phyloP scores from a whole-genome alignment of 2,888 invertebrate genomes.

The Epistrophella euchroma region DNA sequence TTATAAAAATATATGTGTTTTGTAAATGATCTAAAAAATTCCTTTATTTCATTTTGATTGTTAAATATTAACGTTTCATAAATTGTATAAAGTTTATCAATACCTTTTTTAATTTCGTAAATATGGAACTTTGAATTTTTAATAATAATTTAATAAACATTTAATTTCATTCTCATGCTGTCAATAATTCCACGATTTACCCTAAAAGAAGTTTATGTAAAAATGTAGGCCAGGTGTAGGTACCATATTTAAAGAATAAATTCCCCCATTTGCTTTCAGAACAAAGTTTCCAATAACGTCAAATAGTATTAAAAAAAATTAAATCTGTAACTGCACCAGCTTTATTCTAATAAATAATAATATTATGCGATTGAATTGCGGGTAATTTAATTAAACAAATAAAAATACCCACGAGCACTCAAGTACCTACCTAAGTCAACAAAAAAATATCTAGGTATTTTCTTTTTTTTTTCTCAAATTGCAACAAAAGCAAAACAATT shows the following conservation, averaged over 20 bases:
- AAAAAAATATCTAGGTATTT: conserved; percentile 2
- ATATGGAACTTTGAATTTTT: no score
- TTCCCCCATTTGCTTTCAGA: neutral
- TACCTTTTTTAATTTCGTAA: no score
- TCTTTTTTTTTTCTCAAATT: conserved; percentile 39
- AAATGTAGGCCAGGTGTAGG: neutral
- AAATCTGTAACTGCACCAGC: neutral
- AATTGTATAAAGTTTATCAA: no score
- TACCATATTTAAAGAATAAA: neutral
- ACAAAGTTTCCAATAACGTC: conserved; percentile 1
- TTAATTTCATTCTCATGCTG: neutral
- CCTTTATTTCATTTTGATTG: no score
- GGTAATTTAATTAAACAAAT: neutral
- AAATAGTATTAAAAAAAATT: neutral
- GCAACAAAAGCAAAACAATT: conserved; percentile 62
- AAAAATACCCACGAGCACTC: conserved; percentile 8
- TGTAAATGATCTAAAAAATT: no score
- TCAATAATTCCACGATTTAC: neutral
- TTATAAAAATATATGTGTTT: no score
- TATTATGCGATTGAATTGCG: neutral
- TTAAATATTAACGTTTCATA: no score
- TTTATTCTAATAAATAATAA: neutral
- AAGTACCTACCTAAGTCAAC: neutral
- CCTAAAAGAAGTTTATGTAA: neutral
- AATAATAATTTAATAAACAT: no score